phyloP scores from a whole-genome alignment of 2,113 vertebrate genomes.

The Chaetops frenatus region DNA sequence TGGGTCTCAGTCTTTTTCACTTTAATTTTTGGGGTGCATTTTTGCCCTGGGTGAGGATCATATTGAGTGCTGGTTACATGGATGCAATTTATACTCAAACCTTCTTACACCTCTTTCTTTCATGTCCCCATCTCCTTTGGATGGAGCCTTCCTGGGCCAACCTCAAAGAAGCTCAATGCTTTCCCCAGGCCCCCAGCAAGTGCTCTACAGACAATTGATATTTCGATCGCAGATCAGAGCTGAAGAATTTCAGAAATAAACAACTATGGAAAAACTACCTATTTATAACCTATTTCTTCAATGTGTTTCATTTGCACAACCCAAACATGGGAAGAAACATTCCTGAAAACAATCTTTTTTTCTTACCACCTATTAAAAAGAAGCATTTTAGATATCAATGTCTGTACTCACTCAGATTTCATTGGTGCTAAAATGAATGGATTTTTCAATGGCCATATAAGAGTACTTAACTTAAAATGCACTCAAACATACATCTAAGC shows the following conservation, averaged over 20 bases:
- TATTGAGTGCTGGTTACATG: neutral
- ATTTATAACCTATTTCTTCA: neutral
- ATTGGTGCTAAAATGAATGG: neutral
- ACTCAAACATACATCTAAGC: neutral
- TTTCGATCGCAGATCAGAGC: neutral
- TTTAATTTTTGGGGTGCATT: neutral
- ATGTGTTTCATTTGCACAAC: neutral
- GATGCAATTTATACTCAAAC: neutral
- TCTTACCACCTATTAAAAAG: neutral
- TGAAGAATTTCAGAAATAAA: neutral
- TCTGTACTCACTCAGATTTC: neutral
- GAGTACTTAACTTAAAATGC: neutral
- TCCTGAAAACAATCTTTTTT: neutral
- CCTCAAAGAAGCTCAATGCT: neutral
- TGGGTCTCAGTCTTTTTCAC: neutral
- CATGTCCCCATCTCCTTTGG: neutral
- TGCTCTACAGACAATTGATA: neutral
- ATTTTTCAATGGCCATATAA: neutral
- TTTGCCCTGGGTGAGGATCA: neutral
- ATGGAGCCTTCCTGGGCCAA: neutral
- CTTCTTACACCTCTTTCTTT: neutral
- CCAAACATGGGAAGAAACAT: neutral
- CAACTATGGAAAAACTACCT: neutral
- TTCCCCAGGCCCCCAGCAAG: neutral
- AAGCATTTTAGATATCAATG: neutral